Evolutionary conservation across 1,140 invertebrate genomes (phyloP).

Genomic region (Sitobion miscanthi): DNA sequence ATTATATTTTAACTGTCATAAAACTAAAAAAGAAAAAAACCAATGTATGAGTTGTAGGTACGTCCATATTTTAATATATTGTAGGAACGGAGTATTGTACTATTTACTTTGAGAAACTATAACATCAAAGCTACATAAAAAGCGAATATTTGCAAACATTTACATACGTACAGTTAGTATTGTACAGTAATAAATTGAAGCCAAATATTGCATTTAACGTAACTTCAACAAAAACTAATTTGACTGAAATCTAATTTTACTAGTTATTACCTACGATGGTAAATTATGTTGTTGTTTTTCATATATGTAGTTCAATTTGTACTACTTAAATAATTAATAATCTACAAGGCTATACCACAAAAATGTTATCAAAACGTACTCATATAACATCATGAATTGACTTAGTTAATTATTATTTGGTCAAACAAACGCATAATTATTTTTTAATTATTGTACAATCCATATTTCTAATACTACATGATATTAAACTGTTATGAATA

Average conservation of each 20-base stretch:
- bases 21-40: not conserved
- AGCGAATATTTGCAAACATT: not conserved
- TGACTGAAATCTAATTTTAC: not conserved
- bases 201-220: not conserved
- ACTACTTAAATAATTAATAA: not conserved
- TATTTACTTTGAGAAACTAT: not conserved
- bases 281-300: not conserved
- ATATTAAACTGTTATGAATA: too few species aligned
- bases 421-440: not conserved
- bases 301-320: not conserved
- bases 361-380: not conserved
- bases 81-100: not conserved
- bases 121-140: not conserved
- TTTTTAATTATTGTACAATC: not conserved
- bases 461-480: too few species aligned
- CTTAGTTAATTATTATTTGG: not conserved
- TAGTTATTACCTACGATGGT: not conserved
- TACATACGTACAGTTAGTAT: not conserved
- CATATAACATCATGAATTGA: not conserved
- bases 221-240: not conserved
- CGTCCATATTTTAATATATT: too few species aligned
- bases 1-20: not conserved
- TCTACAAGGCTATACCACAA: not conserved
- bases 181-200: not conserved
- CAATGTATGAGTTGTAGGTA: not conserved